Evolutionary conservation across 1,140 invertebrate species (phyloP).

Genomic region (Akabosia matsudoensis): DNA sequence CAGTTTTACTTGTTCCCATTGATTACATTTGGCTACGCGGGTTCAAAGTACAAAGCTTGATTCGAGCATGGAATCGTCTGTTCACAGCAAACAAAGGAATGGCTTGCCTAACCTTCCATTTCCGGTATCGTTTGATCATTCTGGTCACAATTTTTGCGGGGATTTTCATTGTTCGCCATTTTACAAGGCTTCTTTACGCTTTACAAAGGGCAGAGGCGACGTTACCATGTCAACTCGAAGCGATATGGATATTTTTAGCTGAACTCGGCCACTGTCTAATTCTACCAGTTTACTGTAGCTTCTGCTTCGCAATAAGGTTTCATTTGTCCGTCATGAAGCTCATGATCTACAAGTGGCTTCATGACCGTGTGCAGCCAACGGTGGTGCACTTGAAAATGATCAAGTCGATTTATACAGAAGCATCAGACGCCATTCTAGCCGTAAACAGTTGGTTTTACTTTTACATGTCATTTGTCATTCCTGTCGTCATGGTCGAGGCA

Average conservation of each 20-base stretch:
- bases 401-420: constrained; percentile 25
- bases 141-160: constrained; percentile 17
- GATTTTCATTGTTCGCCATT: constrained; percentile 13
- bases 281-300: constrained; percentile 31
- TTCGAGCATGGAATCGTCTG: not conserved
- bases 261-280: not conserved
- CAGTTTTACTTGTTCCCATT: constrained; percentile 26
- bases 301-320: constrained; percentile 28
- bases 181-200: not conserved
- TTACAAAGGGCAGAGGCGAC: not conserved
- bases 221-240: no score
- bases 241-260: not conserved
- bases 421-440: constrained; percentile 20
- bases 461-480: not conserved
- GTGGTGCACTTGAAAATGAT: constrained; percentile 6
- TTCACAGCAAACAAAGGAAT: not conserved
- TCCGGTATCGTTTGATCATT: not conserved
- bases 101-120: not conserved
- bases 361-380: not conserved
- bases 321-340: not conserved
- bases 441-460: constrained; percentile 24
- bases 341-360: constrained; percentile 15
- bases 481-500: not conserved
- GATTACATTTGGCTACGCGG: constrained; percentile 38
- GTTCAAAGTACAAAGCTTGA: not conserved